Base-by-base conservation (phyloP, 2,888 invertebrate genomes). In the Drosophila parthenogenetica region DNA sequence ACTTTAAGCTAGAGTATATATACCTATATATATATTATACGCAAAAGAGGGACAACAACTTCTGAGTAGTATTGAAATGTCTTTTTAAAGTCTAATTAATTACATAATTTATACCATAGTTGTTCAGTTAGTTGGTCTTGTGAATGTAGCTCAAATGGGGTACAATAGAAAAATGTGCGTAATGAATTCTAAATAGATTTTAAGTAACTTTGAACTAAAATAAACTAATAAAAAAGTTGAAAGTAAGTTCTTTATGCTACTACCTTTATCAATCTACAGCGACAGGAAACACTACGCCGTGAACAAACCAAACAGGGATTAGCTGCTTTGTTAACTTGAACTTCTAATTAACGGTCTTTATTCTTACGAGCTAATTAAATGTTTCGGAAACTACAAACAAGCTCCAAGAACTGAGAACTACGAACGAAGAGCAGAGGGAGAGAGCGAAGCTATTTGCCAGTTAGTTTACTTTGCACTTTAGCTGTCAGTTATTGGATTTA, bases 381-480 rank as follows among this genome's bases (percentile, higher is more conserved):
- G 59, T 58, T 65, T 65, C 49, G 59, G 59, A 60, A 60, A 60
- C 50, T 50, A 50, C 49, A 50, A 61, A 45, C 51, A 61, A 60
- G 51, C 51, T 45, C 43, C 32, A 32, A 32, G n/a, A 19, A 13
- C 42, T n/a, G 3, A 43, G 22, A 32, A 48, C 37, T 35, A 16
- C 10, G 37, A 54, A 29, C 32, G 22, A 1, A 35, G 40, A 43
- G 48, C 42, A 54, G 29, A 62, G 54, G 13, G 4, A 35, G 32
- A 57, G 32, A 57, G 40, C 48, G 55, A 19, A 62, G 54, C 61
- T 53, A 53, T 61, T 61, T 61, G 45, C 61, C 46, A 53, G 61
- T 53, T 61, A 45, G 61, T 61, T 61, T 61, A 61, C 61, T 61
- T 61, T 61, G 53, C 53, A 53, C 61, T 61, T 61, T 53, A 39